phyloP scores from a whole-genome alignment of 2,113 vertebrate species.

The Accipiter virgatus region DNA sequence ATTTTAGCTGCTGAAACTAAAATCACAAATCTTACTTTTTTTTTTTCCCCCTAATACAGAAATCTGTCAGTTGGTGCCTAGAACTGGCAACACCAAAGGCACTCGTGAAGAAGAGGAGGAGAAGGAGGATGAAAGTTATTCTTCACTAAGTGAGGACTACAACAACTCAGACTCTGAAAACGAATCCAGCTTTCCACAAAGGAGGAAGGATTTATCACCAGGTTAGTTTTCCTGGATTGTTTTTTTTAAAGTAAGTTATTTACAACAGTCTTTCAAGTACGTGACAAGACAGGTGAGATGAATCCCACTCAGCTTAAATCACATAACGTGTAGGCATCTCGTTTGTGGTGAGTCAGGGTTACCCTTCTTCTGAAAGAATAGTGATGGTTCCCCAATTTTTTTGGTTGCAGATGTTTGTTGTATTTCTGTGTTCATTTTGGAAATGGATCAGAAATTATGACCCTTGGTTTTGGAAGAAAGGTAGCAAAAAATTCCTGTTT shows the following conservation, averaged over 20 bases:
- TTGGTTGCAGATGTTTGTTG: background rate
- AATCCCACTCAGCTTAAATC: background rate
- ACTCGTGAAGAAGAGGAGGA: background rate
- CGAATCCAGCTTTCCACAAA: slow-evolving; percentile 32
- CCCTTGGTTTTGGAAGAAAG: background rate
- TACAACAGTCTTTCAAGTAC: background rate
- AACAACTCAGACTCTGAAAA: slow-evolving; percentile 5
- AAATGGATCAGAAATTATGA: background rate
- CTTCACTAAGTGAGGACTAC: background rate
- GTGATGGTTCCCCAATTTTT: background rate
- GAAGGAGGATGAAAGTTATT: background rate
- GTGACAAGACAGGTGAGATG: background rate
- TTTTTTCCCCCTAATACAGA: background rate
- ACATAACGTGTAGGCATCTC: background rate
- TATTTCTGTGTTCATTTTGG: background rate
- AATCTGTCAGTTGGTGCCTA: background rate
- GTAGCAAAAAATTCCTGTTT: background rate
- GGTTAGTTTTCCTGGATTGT: slow-evolving; percentile 37
- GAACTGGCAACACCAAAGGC: background rate
- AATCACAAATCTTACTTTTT: background rate
- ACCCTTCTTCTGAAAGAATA: background rate
- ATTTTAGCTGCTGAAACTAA: background rate
- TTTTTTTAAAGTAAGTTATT: background rate
- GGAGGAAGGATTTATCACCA: background rate
- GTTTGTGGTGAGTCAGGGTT: background rate